A percentile compares a stretch with the other conserved stretches of the same genome.
Conservation (phyloP, 2,113 vertebrate genomes). For the Mus spicilegus region DNA sequence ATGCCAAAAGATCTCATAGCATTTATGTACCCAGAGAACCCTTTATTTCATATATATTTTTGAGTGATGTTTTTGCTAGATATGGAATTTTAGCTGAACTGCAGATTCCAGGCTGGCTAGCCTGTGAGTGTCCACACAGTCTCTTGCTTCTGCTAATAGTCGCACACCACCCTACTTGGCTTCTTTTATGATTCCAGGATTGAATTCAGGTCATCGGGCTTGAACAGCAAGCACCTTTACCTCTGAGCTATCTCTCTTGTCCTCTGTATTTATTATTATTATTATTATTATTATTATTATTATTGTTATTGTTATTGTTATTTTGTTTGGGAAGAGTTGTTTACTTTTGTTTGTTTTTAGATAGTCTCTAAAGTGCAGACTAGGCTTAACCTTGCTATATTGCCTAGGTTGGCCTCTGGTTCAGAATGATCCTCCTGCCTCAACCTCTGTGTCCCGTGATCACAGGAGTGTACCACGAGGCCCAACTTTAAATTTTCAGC, state of each 20-base stretch:
- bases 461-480: not conserved
- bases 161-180: fast-evolving
- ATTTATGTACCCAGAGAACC: not conserved
- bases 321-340: not conserved
- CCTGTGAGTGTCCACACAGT: not conserved
- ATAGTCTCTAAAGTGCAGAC: not conserved
- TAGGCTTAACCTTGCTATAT: not conserved
- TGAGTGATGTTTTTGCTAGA: not conserved
- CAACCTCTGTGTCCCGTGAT: no score
- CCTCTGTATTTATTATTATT: not conserved
- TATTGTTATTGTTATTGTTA: no score
- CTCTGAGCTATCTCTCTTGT: not conserved
- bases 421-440: not conserved
- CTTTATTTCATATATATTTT: not conserved
- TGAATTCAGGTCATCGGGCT: not conserved
- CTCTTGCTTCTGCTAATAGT: not conserved
- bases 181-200: not conserved
- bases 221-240: not conserved
- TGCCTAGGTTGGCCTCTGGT: not conserved
- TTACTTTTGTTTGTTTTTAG: not conserved
- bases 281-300: not conserved
- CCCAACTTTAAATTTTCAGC: not conserved
- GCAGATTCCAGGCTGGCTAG: not conserved
- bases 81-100: not conserved
- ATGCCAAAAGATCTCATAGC: not conserved